Percentiles rank a stretch among this genome's conserved stretches.
phyloP scores from a whole-genome alignment of 2,888 invertebrate species.

The Dichetophora obliterata region DNA sequence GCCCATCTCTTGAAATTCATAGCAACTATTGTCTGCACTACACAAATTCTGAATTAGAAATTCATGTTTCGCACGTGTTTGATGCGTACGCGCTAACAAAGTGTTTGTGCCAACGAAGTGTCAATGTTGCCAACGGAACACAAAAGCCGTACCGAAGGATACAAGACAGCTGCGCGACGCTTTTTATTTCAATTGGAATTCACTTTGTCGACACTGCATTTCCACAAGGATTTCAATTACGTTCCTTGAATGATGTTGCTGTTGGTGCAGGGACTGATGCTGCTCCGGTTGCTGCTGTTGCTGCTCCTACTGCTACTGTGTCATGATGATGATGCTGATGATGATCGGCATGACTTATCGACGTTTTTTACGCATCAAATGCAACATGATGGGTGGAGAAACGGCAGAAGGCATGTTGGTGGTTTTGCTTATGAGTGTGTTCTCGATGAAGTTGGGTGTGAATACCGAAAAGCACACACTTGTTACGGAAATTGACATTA shows the following conservation, averaged over 20 bases:
- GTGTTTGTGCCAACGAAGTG: slow-evolving; percentile 9
- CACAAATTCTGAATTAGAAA: slow-evolving; percentile 30
- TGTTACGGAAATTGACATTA: slow-evolving; percentile 23
- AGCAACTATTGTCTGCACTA: not conserved
- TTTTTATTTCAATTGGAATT: slow-evolving; percentile 40
- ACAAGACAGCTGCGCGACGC: not conserved
- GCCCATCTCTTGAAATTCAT: not conserved
- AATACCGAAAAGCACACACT: not conserved
- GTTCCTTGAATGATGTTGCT: slow-evolving; percentile 1
- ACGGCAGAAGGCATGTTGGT: slow-evolving; percentile 43
- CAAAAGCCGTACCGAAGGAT: not conserved
- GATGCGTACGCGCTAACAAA: not conserved
- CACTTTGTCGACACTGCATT: slow-evolving; percentile 29
- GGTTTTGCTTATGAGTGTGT: not conserved
- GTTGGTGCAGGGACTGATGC: slow-evolving; percentile 2
- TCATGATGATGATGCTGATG: slow-evolving; percentile 53
- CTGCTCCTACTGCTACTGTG: slow-evolving; percentile 39
- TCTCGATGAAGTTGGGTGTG: not conserved
- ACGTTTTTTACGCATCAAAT: slow-evolving; percentile 16
- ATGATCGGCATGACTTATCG: slow-evolving; percentile 22
- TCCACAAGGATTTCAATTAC: slow-evolving; percentile 30
- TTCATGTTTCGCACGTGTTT: slow-evolving; percentile 24
- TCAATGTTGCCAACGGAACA: slow-evolving; percentile 14
- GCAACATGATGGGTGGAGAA: slow-evolving; percentile 39
- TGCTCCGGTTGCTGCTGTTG: slow-evolving; percentile 52